Percentiles rank a stretch among this genome's conserved stretches.
Evolutionary conservation across 2,113 vertebrate genomes (phyloP).

Genomic region (Regulus satrapa): DNA sequence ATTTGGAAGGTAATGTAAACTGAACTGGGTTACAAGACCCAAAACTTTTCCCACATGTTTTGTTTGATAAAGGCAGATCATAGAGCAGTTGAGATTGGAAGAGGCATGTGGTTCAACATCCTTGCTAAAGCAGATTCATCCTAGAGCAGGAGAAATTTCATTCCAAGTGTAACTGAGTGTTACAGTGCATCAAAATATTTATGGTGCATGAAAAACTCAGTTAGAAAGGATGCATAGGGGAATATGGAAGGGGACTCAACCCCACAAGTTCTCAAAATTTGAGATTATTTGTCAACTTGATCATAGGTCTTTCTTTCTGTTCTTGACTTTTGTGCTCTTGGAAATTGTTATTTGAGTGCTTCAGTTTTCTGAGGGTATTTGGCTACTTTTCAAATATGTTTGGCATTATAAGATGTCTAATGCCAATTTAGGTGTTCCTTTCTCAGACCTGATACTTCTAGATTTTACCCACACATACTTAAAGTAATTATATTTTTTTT

Average conservation of each 20-base stretch:
- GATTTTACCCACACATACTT: background rate
- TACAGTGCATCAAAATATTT: background rate
- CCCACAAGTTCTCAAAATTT: background rate
- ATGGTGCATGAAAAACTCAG: background rate
- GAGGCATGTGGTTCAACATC: background rate
- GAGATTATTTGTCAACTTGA: background rate
- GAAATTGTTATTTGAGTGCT: background rate
- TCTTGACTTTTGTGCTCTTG: background rate
- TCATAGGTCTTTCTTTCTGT: background rate
- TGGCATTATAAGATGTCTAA: background rate
- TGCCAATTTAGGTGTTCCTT: background rate
- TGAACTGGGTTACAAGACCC: background rate
- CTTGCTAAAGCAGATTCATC: background rate
- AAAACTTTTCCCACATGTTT: background rate
- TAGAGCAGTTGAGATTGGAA: background rate
- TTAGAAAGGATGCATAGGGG: fast-evolving
- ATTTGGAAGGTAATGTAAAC: background rate
- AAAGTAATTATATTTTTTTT: background rate
- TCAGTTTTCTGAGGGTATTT: background rate
- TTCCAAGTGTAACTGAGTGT: background rate
- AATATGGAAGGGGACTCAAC: background rate
- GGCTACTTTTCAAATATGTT: background rate
- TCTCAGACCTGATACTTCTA: background rate
- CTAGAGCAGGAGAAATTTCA: background rate
- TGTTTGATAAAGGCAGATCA: background rate